Conservation (phyloP, 2,113 vertebrate species). For the Litocranius walleri region DNA sequence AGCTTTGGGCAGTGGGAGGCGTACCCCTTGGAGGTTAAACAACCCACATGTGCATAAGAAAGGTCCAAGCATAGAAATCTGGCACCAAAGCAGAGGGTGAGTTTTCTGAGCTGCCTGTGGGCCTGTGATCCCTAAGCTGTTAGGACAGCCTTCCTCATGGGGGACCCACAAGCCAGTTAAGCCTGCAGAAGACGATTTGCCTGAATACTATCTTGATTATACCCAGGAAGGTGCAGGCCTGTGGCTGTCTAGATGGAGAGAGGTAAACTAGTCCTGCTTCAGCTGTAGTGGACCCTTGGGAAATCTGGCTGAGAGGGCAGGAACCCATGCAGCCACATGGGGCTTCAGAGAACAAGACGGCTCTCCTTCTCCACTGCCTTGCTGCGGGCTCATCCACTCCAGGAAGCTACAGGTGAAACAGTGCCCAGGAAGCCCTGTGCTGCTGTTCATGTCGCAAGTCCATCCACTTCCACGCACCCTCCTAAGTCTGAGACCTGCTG, state of each 20-base stretch:
- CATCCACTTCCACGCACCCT: background rate
- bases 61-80: background rate
- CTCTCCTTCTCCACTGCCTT: background rate
- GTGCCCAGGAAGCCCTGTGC: background rate
- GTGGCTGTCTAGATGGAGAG: too few species aligned
- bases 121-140: accelerated
- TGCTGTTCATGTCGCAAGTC: accelerated
- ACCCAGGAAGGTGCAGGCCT: background rate
- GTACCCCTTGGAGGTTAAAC: background rate
- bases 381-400: background rate
- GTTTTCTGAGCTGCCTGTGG: background rate
- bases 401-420: background rate
- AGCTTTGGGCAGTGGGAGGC: background rate
- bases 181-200: background rate
- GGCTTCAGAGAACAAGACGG: background rate
- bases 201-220: background rate
- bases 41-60: background rate
- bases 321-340: background rate
- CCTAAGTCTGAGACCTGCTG: background rate
- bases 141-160: background rate
- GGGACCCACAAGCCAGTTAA: background rate
- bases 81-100: background rate
- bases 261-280: background rate
- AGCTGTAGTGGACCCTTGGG: background rate
- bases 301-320: background rate